Conservation (phyloP, 1,140 invertebrate species). For the Ruditapes philippinarum region DNA sequence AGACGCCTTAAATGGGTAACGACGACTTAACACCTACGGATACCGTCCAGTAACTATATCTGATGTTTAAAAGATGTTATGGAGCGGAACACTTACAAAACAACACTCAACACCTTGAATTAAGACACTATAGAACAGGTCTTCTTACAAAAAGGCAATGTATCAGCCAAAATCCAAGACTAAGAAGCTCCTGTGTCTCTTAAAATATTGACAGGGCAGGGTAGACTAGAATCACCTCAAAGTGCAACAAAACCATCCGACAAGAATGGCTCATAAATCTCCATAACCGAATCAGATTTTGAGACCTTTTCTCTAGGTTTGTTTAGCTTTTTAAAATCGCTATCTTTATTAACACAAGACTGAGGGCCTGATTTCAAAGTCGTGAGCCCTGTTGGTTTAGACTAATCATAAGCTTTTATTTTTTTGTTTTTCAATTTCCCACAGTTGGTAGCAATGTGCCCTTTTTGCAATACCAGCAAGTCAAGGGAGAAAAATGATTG, state of each 20-base stretch:
- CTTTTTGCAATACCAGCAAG: background rate
- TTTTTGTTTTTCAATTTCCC: too few relatives aligned
- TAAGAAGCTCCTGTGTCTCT: conserved; percentile 26
- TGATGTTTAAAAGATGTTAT: background rate
- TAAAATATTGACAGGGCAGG: background rate
- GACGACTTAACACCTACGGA: too few relatives aligned
- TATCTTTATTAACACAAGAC: background rate
- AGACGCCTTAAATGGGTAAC: too few relatives aligned
- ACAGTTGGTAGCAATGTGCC: background rate
- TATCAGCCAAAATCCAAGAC: background rate
- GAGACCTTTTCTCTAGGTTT: background rate
- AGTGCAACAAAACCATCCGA: background rate
- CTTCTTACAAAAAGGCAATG: background rate
- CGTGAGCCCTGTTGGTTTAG: background rate
- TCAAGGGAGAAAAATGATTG: background rate
- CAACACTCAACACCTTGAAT: background rate
- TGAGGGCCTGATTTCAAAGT: background rate
- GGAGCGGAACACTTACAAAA: too few relatives aligned
- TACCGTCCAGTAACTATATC: too few relatives aligned
- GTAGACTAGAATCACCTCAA: background rate
- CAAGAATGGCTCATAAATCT: conserved; percentile 11
- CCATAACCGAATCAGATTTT: background rate
- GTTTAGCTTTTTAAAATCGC: background rate
- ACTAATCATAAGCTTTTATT: background rate
- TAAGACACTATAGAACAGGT: background rate